Evolutionary conservation across 1,140 invertebrate species (phyloP).

Genomic region (Frieseomelitta varia): DNA sequence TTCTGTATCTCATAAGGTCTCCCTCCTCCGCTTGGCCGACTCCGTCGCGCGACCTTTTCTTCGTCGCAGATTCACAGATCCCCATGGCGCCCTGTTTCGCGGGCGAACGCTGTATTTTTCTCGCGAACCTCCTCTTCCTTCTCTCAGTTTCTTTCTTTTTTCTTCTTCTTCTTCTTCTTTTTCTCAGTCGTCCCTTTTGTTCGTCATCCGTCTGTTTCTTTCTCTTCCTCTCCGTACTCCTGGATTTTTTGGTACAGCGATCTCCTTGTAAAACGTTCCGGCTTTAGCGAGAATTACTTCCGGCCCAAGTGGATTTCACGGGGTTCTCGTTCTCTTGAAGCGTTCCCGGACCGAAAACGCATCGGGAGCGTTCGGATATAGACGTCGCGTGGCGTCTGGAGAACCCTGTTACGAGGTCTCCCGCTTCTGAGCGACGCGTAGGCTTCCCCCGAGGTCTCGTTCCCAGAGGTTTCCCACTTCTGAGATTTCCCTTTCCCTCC

Average conservation of each 20-base stretch:
- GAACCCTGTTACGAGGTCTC: not conserved
- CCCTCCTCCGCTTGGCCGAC: not conserved
- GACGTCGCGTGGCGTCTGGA: not conserved
- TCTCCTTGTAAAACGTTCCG: not conserved
- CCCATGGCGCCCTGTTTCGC: not conserved
- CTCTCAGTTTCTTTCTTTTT: not conserved
- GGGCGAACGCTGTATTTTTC: no score
- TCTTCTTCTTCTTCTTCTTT: no score
- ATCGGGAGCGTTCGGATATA: not conserved
- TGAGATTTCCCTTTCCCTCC: not conserved
- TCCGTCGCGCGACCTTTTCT: slow-evolving; percentile 7
- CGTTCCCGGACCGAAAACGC: no score
- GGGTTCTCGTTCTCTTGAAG: not conserved
- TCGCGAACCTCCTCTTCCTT: not conserved
- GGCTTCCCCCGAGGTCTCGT: not conserved
- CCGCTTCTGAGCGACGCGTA: not conserved
- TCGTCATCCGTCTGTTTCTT: no score
- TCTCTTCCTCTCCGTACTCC: not conserved
- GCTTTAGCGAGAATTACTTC: not conserved
- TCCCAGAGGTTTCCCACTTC: not conserved
- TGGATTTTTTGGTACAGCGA: not conserved
- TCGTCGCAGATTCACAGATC: not conserved
- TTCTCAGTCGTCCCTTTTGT: not conserved
- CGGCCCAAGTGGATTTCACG: not conserved
- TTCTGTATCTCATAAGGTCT: slow-evolving; percentile 2